Conservation (phyloP, 2,797 vertebrate species). For the Pseudomugil tenellus region DNA sequence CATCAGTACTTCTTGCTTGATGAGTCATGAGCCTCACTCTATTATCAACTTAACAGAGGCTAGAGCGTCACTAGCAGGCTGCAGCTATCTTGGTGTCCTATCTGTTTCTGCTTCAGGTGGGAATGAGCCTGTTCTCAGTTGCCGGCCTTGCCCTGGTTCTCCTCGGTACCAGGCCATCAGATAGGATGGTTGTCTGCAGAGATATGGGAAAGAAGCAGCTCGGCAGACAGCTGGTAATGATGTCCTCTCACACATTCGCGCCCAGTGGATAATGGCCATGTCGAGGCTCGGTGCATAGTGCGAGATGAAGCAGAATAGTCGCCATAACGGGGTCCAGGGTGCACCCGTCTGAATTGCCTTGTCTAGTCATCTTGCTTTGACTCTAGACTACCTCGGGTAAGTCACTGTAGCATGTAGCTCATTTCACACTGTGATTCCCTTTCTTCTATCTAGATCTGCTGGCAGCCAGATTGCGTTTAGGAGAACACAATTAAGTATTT, state of each 20-base stretch:
- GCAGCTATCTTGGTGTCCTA: conserved; percentile 67
- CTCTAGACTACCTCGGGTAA: conserved; percentile 52
- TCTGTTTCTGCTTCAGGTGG: conserved; percentile 79
- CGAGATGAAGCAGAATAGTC: conserved; percentile 61
- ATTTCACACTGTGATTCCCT: conserved; percentile 75
- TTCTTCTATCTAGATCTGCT: conserved; percentile 68
- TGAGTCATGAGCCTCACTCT: conserved; percentile 52
- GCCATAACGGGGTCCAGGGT: conserved; percentile 44
- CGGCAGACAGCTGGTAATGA: conserved; percentile 76
- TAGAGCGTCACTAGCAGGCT: conserved; percentile 44
- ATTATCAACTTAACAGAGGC: conserved; percentile 65
- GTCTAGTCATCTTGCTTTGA: conserved; percentile 65
- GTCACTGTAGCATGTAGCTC: conserved; percentile 67
- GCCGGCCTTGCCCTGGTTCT: conserved; percentile 42
- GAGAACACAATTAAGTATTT: conserved; percentile 69
- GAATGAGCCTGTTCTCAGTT: conserved; percentile 81
- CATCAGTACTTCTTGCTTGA: conserved; percentile 54
- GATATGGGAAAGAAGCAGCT: conserved; percentile 48
- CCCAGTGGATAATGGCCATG: conserved; percentile 68
- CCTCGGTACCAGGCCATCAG: conserved; percentile 42
- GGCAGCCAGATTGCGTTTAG: conserved; percentile 68
- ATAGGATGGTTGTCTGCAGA: conserved; percentile 61
- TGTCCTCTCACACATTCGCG: conserved; percentile 70
- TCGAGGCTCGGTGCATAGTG: conserved; percentile 31
- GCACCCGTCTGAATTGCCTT: conserved; percentile 50